phyloP scores from a whole-genome alignment of 2,113 vertebrate genomes.

The Thalassarche chlororhynchos region DNA sequence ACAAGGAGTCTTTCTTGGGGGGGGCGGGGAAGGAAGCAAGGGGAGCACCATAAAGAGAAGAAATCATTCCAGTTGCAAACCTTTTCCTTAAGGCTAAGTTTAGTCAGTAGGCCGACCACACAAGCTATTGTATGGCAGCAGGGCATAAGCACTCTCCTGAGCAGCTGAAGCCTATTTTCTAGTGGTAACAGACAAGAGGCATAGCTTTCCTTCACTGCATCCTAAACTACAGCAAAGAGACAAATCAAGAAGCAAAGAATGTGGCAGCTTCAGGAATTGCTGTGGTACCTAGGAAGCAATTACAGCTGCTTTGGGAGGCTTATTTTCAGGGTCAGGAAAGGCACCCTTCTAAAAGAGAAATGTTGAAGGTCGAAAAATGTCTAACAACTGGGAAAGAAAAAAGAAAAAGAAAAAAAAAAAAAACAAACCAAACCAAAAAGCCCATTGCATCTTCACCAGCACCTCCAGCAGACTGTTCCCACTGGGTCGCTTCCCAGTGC shows the following conservation, averaged over 20 bases:
- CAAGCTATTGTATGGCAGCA: not conserved
- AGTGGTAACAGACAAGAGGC: not conserved
- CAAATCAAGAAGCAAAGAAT: not conserved
- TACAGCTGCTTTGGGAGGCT: not conserved
- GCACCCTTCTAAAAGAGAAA: not conserved
- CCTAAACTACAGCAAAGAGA: not conserved
- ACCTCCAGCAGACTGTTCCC: not conserved
- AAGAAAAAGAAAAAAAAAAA: too few species aligned
- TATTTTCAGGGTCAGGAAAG: not conserved
- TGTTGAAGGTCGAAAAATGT: not conserved
- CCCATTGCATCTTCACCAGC: not conserved
- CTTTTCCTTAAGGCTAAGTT: not conserved
- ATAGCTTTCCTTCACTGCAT: not conserved
- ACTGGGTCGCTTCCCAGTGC: not conserved
- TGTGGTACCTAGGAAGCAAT: not conserved
- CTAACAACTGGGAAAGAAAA: not conserved
- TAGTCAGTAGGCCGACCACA: not conserved
- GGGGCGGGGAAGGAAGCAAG: too few species aligned
- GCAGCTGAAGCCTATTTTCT: not conserved
- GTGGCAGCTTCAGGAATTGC: not conserved
- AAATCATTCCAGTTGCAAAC: not conserved
- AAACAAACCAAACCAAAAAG: too few species aligned
- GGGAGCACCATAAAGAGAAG: not conserved
- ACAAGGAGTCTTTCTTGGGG: not conserved
- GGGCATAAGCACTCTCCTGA: fast-evolving